These are phyloP conservation scores for Drosophila eohydei DNA, from an alignment of 2,888 invertebrate genomes.

Conservation along the genomic window DNA sequence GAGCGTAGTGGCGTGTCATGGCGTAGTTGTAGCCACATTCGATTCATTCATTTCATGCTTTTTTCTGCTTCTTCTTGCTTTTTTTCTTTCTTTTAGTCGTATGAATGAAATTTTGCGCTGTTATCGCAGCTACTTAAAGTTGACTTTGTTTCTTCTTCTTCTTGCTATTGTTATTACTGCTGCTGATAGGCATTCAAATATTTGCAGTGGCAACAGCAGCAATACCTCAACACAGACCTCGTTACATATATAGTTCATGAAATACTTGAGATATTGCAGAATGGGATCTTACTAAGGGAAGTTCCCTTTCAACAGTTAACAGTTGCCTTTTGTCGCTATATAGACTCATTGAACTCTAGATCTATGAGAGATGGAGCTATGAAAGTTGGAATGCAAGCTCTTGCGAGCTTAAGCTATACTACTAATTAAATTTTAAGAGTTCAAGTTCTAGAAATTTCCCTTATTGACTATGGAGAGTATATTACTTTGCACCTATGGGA, in stretches of 20 bases:
- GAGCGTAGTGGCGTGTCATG: slow-evolving; percentile 30
- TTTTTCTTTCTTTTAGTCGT: slow-evolving; percentile 16
- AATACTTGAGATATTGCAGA: neutral
- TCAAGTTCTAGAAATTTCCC: neutral
- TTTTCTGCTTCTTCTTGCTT: slow-evolving; percentile 6
- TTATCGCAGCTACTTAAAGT: slow-evolving; percentile 44
- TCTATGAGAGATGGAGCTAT: neutral
- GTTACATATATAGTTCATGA: slow-evolving; percentile 1
- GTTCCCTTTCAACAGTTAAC: neutral
- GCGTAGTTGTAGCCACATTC: slow-evolving; percentile 47
- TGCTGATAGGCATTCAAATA: slow-evolving; percentile 38
- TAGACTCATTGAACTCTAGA: neutral
- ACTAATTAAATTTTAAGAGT: neutral
- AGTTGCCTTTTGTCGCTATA: neutral
- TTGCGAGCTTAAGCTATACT: too few species aligned
- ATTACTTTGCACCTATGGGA: neutral
- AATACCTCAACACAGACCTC: slow-evolving; percentile 10
- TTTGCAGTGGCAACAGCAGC: slow-evolving; percentile 24
- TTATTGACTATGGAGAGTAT: too few species aligned
- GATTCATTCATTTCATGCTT: slow-evolving; percentile 67
- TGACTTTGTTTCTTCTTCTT: slow-evolving; percentile 10
- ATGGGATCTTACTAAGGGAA: neutral
- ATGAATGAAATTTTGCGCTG: slow-evolving; percentile 63
- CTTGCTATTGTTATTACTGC: neutral
- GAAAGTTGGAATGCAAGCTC: neutral